Base-by-base conservation (phyloP, 92 coral and sea anemone species). In the Porites cylindrica region DNA sequence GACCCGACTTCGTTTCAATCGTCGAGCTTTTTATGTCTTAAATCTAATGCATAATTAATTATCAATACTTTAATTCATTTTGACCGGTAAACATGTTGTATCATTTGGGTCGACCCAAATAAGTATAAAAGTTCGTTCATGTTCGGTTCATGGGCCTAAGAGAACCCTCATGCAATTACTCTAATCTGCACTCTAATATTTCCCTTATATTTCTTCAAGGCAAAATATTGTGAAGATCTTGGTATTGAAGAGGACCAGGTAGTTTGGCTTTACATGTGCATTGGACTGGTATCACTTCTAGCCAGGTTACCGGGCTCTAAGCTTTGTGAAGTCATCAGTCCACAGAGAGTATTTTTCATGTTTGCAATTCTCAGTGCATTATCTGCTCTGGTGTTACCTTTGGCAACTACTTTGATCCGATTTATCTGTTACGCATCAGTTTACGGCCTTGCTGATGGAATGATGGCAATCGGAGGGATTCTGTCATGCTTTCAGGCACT, bases 401-500 rank as follows among this genome's bases (percentile, higher is more conserved):
- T 83, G 13, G 71, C 80, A 62, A 76, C 83, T 14, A 71, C 65
- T 50, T 89, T 82, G 73, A 29, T 24, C 2, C 72, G 80, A 10
- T 53, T 89, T 21, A 60, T 89, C 4, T 72, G 63, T 32, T 89
- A 68, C 32, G 32, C 83, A 19, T 24, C 79, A 38, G 65, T 71
- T 32, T 68, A 69, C 67, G 92, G 92, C 1, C 68, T 89, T 17
- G 80, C 92, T 6, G 92, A 89, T 51, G 92, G 92, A 10, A 47
- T 82, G 14, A 70, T 84, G 70, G 73, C 77, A 18, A 77, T 81
- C n/a, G 89, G 81, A 4, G 7, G 7, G 2, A 72, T 83, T 73
- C 78, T 89, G 50, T 23, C 88, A 63, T 3, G 24, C 51, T 6
- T 84, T 14, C 18, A 72, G 51, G 24, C 9, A 18, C 84, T 84